phyloP scores from a whole-genome alignment of 2,797 vertebrate species.

The Sebastes flavidus region DNA sequence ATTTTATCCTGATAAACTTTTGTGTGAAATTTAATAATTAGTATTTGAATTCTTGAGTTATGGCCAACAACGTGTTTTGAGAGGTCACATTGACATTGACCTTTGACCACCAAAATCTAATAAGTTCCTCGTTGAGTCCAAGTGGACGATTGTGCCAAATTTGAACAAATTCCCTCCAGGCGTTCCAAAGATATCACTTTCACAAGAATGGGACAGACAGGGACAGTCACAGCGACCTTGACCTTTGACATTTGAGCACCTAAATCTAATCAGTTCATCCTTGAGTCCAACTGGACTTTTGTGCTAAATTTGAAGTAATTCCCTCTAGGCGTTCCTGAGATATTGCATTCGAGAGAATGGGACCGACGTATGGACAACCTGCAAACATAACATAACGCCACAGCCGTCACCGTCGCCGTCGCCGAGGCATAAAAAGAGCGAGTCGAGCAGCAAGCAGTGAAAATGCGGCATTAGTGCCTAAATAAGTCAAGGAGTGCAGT shows the following conservation, averaged over 20 bases:
- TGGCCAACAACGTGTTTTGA: too few species aligned
- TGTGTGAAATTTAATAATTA: too few species aligned
- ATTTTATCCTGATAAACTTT: too few species aligned
- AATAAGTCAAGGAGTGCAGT: slow-evolving; percentile 25
- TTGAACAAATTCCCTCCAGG: too few species aligned
- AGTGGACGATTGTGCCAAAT: too few species aligned
- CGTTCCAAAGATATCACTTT: too few species aligned
- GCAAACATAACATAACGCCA: neutral
- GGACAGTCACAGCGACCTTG: neutral
- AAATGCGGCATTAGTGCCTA: neutral
- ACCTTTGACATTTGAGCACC: neutral
- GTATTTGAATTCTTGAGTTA: too few species aligned
- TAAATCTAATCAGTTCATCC: neutral
- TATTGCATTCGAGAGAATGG: neutral
- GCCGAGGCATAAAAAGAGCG: neutral
- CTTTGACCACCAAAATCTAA: too few species aligned
- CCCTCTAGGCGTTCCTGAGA: neutral
- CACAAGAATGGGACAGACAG: too few species aligned
- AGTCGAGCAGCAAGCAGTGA: neutral
- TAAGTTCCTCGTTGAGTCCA: too few species aligned
- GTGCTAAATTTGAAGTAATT: neutral
- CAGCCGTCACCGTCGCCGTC: neutral
- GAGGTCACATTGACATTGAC: too few species aligned
- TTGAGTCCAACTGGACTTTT: neutral
- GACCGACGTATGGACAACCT: neutral